phyloP scores from a whole-genome alignment of 2,888 invertebrate genomes.

The Fragum fragum region DNA sequence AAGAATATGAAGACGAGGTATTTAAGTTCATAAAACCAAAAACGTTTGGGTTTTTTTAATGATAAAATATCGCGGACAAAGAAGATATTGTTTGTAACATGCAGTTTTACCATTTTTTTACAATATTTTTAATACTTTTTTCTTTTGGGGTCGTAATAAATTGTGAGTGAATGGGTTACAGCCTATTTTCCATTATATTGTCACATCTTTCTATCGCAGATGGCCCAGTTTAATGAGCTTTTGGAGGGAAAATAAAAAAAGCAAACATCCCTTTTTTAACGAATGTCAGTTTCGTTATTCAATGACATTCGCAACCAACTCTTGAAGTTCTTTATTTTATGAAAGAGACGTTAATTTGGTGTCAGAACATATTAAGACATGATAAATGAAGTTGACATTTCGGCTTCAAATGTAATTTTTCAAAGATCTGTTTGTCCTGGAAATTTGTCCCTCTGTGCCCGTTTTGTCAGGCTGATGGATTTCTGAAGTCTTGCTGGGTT shows the following conservation, averaged over 20 bases:
- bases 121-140: too few species aligned
- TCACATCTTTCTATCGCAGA: slow-evolving; percentile 4
- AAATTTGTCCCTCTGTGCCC: not conserved
- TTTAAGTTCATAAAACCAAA: too few species aligned
- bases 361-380: slow-evolving; percentile 26
- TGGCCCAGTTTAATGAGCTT: slow-evolving; percentile 14
- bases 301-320: slow-evolving; percentile 9
- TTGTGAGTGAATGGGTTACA: too few species aligned
- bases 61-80: too few species aligned
- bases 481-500: not conserved
- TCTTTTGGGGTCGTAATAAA: too few species aligned
- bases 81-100: too few species aligned
- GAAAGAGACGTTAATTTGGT: slow-evolving; percentile 27
- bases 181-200: not conserved
- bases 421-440: slow-evolving; percentile 14
- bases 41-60: too few species aligned
- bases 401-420: slow-evolving; percentile 17
- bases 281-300: slow-evolving; percentile 26
- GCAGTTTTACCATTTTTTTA: too few species aligned
- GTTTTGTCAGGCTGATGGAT: slow-evolving; percentile 16
- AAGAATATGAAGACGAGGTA: too few species aligned
- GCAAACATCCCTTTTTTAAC: slow-evolving; percentile 28
- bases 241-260: slow-evolving; percentile 21
- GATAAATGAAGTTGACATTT: slow-evolving; percentile 23
- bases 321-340: slow-evolving; percentile 26